These are phyloP conservation scores for Serilophus lunatus DNA, from an alignment of 2,113 vertebrate genomes.

Conservation along the genomic window DNA sequence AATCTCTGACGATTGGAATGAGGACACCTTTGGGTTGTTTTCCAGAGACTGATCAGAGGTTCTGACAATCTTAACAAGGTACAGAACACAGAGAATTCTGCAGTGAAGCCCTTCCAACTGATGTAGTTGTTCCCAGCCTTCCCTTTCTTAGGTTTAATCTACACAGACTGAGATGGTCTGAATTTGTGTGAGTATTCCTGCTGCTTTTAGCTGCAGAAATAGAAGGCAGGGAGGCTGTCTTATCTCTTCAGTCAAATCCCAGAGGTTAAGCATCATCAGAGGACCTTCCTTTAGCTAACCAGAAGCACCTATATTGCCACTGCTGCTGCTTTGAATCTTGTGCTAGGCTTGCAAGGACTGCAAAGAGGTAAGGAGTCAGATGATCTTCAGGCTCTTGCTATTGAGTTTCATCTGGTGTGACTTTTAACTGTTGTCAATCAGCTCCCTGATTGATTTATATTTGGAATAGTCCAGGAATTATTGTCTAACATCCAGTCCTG, in stretches of 20 bases:
- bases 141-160: neutral
- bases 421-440: conserved; percentile 1
- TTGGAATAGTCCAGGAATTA: conserved; percentile 8
- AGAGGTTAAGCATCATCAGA: neutral
- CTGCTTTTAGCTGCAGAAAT: neutral
- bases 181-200: neutral
- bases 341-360: neutral
- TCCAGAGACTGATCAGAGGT: neutral
- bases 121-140: neutral
- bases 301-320: neutral
- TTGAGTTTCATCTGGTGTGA: neutral
- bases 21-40: neutral
- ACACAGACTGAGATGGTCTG: neutral
- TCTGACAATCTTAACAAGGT: neutral
- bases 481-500: neutral
- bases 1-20: neutral
- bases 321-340: neutral
- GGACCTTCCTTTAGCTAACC: neutral
- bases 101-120: neutral
- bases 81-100: neutral
- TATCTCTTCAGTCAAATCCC: neutral
- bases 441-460: neutral
- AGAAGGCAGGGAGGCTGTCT: neutral
- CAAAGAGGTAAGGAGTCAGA: conserved; percentile 39
- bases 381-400: conserved; percentile 20